Evolutionary conservation across 2,113 vertebrate genomes (phyloP).

Genomic region (Osmerus mordax): DNA sequence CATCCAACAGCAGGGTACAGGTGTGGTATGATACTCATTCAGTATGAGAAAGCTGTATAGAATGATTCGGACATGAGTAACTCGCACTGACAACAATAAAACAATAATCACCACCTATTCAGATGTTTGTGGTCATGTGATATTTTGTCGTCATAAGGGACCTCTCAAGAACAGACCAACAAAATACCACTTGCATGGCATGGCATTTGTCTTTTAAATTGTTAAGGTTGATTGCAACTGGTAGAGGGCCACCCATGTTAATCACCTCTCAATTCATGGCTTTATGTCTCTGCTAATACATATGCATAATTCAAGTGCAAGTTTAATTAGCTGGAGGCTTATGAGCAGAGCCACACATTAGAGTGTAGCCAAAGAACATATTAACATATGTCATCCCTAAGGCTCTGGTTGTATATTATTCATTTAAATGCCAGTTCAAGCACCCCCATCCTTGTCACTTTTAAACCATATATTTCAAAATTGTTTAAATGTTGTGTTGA

Average conservation of each 20-base stretch:
- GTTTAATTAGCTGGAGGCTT: slow-evolving; percentile 76
- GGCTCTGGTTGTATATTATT: slow-evolving; percentile 71
- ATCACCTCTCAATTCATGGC: slow-evolving; percentile 76
- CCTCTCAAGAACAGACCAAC: too few relatives aligned
- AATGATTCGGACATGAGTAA: slow-evolving; percentile 67
- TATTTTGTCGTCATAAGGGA: too few relatives aligned
- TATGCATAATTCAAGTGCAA: slow-evolving; percentile 78
- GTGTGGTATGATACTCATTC: slow-evolving; percentile 38
- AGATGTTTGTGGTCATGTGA: slow-evolving; percentile 57
- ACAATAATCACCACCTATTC: slow-evolving; percentile 52
- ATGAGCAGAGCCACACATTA: slow-evolving; percentile 78
- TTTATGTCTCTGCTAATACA: slow-evolving; percentile 68
- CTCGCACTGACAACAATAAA: slow-evolving; percentile 74
- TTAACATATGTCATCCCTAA: slow-evolving; percentile 78
- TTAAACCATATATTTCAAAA: neutral
- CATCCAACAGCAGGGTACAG: neutral
- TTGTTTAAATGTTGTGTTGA: too few relatives aligned
- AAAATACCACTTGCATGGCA: slow-evolving; percentile 6
- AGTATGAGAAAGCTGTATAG: slow-evolving; percentile 35
- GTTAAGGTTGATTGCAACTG: slow-evolving; percentile 73
- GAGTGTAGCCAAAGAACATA: slow-evolving; percentile 78
- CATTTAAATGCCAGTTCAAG: slow-evolving; percentile 73
- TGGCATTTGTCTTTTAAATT: slow-evolving; percentile 71
- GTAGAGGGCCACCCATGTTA: slow-evolving; percentile 74
- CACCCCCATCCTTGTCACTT: neutral